These are phyloP conservation scores for Baryphthengus martii DNA, from an alignment of 2,113 vertebrate species.

Conservation along the genomic window DNA sequence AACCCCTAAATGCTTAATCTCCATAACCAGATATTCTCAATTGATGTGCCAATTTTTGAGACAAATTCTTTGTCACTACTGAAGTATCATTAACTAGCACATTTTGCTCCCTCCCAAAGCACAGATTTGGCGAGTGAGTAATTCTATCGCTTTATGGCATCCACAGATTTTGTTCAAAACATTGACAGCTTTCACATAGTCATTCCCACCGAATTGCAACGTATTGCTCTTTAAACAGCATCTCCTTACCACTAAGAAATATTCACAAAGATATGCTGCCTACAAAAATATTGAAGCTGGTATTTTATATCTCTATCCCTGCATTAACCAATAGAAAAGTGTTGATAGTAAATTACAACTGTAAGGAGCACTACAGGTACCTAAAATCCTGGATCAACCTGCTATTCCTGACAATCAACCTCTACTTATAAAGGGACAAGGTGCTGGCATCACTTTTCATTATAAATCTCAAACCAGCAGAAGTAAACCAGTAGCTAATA, in stretches of 20 bases:
- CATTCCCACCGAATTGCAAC: slow-evolving; percentile 25
- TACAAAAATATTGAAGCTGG: slow-evolving; percentile 47
- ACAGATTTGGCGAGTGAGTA: slow-evolving; percentile 53
- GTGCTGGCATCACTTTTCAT: not conserved
- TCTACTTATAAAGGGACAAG: not conserved
- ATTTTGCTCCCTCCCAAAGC: slow-evolving; percentile 41
- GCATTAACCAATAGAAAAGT: not conserved
- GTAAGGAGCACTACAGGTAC: not conserved
- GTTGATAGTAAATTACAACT: not conserved
- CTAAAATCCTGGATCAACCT: not conserved
- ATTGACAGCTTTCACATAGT: slow-evolving; percentile 62
- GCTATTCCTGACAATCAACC: not conserved
- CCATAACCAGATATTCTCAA: not conserved
- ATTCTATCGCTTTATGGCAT: slow-evolving; percentile 48
- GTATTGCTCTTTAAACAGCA: slow-evolving; percentile 32
- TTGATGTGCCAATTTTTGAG: not conserved
- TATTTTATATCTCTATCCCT: slow-evolving; percentile 3
- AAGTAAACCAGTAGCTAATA: not conserved
- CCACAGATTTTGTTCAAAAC: slow-evolving; percentile 59
- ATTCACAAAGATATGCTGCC: slow-evolving; percentile 4
- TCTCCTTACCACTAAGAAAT: slow-evolving; percentile 8
- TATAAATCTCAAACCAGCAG: not conserved
- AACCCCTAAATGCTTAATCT: not conserved
- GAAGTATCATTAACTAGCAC: slow-evolving; percentile 19
- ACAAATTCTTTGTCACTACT: slow-evolving; percentile 21